These are phyloP conservation scores for Odobenus rosmarus DNA, from an alignment of 2,113 vertebrate species.

Conservation along the genomic window DNA sequence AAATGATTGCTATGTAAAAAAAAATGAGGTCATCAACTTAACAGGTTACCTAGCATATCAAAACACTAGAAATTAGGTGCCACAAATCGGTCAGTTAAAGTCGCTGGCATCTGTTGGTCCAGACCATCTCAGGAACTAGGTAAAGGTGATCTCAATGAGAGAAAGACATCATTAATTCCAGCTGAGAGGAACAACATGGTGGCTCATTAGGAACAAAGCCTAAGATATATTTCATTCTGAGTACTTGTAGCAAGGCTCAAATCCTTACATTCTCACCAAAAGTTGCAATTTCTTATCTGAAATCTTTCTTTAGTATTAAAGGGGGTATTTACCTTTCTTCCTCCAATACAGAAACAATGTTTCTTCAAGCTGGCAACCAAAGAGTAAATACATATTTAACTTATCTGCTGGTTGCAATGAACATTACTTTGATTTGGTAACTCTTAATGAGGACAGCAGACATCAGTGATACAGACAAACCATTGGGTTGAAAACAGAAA, in stretches of 20 bases:
- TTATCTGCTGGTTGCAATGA: constrained; percentile 29
- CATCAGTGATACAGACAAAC: constrained; percentile 60
- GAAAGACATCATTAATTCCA: background rate
- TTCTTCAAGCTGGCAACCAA: constrained; percentile 34
- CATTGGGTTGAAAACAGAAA: constrained; percentile 67
- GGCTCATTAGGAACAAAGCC: background rate
- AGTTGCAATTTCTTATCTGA: background rate
- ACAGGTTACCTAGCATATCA: background rate
- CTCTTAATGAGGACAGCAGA: constrained; percentile 59
- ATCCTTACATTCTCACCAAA: background rate
- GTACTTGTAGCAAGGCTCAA: background rate
- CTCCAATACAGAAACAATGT: background rate
- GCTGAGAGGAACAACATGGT: background rate
- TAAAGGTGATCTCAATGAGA: background rate
- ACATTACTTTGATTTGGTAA: constrained; percentile 61
- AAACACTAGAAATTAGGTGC: background rate
- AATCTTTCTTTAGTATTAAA: background rate
- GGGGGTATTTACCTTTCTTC: background rate
- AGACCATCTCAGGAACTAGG: background rate
- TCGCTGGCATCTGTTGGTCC: background rate
- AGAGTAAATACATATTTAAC: constrained; percentile 33
- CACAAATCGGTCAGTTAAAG: background rate
- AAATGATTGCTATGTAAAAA: background rate
- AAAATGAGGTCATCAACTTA: background rate
- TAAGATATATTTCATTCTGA: background rate